These are phyloP conservation scores for cattle (Bos taurus) DNA, from an alignment of 2,113 vertebrate species.

Conservation along the genomic window ARS-UCD2.0 NC_037332.1:45459001-45459500, in stretches of 20 bases:
- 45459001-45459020: background rate
- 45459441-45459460: background rate
- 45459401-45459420: background rate
- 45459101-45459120: background rate
- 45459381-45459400: background rate
- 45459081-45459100: background rate
- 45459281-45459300: background rate
- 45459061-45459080: background rate
- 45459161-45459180: background rate
- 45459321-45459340: background rate
- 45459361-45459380: background rate
- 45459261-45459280: background rate
- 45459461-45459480: background rate
- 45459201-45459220: background rate
- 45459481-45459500: background rate
- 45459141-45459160: background rate
- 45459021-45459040: background rate
- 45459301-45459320: background rate
- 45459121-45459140: background rate
- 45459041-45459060: background rate
- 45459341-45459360: background rate
- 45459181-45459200: background rate
- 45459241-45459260: background rate
- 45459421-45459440: background rate
- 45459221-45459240: background rate